Percentiles rank a stretch among this genome's conserved stretches.
Evolutionary conservation across 2,113 vertebrate species (phyloP).

Genomic region (Neogobius melanostomus): DNA sequence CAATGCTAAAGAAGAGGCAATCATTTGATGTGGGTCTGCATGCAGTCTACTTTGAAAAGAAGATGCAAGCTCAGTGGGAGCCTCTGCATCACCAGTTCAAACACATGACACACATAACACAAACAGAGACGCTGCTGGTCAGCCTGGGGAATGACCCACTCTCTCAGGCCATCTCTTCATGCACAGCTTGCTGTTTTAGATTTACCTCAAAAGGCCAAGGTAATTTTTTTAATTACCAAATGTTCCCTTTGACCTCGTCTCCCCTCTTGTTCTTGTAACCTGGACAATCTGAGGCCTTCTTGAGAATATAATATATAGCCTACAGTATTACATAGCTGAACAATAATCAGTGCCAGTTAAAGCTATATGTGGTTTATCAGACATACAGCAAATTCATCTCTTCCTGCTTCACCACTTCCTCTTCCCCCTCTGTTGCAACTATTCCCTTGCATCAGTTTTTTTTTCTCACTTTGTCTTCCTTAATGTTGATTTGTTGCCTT

Average conservation of each 20-base stretch:
- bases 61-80: constrained; percentile 17
- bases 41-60: constrained; percentile 30
- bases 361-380: constrained; percentile 12
- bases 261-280: background rate
- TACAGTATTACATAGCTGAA: background rate
- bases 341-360: constrained; percentile 26
- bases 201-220: background rate
- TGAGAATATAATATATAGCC: too few relatives aligned
- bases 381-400: constrained; percentile 31
- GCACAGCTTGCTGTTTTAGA: background rate
- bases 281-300: too few relatives aligned
- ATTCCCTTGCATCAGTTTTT: background rate
- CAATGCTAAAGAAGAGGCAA: background rate
- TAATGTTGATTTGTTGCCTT: constrained; percentile 22
- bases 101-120: constrained; percentile 43
- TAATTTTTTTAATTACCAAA: background rate
- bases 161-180: constrained; percentile 11
- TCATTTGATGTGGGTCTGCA: background rate
- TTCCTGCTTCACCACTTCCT: constrained; percentile 54
- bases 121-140: constrained; percentile 27
- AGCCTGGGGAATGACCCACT: constrained; percentile 29
- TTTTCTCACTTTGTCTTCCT: constrained; percentile 8
- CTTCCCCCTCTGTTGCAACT: constrained; percentile 42
- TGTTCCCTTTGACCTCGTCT: background rate
- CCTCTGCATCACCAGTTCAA: constrained; percentile 34